Evolutionary conservation across 2,797 vertebrate genomes (phyloP), one percentile per base, ranked within the genome.

Genomic region (Knipowitschia caucasica): DNA sequence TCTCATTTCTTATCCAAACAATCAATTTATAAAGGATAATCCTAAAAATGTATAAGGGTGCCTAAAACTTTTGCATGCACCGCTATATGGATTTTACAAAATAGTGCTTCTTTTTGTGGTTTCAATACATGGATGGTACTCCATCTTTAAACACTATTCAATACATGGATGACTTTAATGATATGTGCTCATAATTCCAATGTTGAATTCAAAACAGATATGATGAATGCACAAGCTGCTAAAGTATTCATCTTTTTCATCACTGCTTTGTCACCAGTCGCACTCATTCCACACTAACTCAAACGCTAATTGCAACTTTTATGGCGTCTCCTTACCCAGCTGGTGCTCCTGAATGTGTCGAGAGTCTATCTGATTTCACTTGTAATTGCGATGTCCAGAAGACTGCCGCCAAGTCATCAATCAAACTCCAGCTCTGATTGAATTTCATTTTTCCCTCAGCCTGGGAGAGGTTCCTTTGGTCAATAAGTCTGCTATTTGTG

Each of bases 391-490:
- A 58, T 53, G 62, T 55, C 74, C 85, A 82, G 59, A 64, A 83
- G 69, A 76, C 64, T 72, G 77, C 69, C 75, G 78, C 53, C 20
- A 57, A 86, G 71, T 73, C 80, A 86, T 85, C 74, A 80, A 82
- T 86, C 78, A 86, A 59, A 46, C 66, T 71, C 56, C 56, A 75
- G 67, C 52, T 82, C 82, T 84, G 84, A 83, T 77, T 70, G 61
- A 81, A 79, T 88, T 82, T 76, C 53, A 82, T 78, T 35, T 77
- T 55, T 77, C 67, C 39, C 56, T 71, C 56, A 66, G 68, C 77
- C 64, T 65, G 45, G 75, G 59, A 74, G 69, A 74, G 67, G 53
- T 71, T 67, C 43, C 71, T 43, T 43, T 53, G 58, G 68, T 78
- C 56, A 39, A 73, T 72, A 74, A 75, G 62, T 17, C 44, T 67